A percentile compares a stretch with the other conserved stretches of the same genome.
phyloP scores from a whole-genome alignment of 2,888 invertebrate species.

The Ametastegia equiseti region DNA sequence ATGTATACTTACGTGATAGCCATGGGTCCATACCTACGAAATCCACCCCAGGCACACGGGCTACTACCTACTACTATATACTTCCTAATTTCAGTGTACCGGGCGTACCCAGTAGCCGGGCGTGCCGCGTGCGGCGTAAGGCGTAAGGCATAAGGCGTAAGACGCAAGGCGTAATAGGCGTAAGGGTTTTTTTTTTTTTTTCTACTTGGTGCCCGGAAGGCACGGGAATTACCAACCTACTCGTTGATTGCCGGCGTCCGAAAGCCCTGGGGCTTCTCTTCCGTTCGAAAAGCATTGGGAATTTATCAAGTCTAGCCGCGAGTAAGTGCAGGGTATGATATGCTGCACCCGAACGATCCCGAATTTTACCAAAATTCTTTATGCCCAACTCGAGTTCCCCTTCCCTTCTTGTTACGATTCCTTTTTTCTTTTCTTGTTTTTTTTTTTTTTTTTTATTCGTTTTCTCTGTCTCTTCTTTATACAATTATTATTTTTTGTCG shows the following conservation, averaged over 20 bases:
- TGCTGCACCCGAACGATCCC: slow-evolving; percentile 7
- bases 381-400: neutral
- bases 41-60: slow-evolving; percentile 22
- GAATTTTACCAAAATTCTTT: slow-evolving; percentile 37
- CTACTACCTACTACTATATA: neutral
- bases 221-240: slow-evolving; percentile 40
- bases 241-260: slow-evolving; percentile 47
- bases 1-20: neutral
- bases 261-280: slow-evolving; percentile 21
- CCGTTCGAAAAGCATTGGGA: slow-evolving; percentile 30
- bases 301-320: slow-evolving; percentile 75
- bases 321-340: slow-evolving; percentile 71
- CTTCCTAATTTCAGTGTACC: slow-evolving; percentile 34
- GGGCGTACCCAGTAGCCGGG: slow-evolving; percentile 35
- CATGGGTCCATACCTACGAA: neutral
- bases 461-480: neutral
- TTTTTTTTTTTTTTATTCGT: neutral
- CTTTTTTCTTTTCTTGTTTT: neutral
- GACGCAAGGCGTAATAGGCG: neutral
- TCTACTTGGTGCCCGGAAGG: slow-evolving; percentile 30
- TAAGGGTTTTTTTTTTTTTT: too few relatives aligned
- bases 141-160: neutral
- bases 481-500: neutral
- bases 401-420: neutral
- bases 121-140: neutral